Evolutionary conservation across 2,113 vertebrate genomes (phyloP).

Genomic region (Stercorarius parasiticus): DNA sequence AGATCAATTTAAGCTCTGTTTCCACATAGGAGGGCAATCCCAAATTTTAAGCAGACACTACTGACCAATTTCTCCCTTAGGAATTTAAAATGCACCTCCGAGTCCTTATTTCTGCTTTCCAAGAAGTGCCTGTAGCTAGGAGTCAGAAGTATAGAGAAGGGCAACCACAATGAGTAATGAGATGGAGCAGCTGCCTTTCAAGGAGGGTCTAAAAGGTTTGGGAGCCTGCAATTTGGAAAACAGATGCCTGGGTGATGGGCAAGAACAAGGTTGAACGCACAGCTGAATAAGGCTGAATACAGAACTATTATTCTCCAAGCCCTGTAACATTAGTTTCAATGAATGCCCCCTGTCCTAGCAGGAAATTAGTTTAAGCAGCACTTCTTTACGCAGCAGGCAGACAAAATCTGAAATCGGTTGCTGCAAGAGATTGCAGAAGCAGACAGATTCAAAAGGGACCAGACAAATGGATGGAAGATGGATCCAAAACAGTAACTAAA

Average conservation of each 20-base stretch:
- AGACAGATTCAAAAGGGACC: background rate
- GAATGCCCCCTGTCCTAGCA: background rate
- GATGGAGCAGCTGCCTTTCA: background rate
- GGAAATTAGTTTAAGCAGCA: background rate
- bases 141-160: background rate
- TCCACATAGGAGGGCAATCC: background rate
- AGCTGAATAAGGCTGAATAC: background rate
- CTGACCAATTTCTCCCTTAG: background rate
- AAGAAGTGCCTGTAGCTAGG: background rate
- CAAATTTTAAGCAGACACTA: background rate
- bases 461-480: background rate
- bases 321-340: background rate
- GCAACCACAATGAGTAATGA: background rate
- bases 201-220: background rate
- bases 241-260: background rate
- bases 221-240: background rate
- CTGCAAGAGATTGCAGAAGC: background rate
- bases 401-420: background rate
- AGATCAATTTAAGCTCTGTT: background rate
- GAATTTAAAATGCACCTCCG: background rate
- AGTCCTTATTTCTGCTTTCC: background rate
- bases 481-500: background rate
- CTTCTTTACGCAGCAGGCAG: background rate
- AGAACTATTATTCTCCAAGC: background rate
- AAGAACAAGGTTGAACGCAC: background rate